Conservation (phyloP, 2,113 vertebrate genomes). For the Aegotheles bennettii region DNA sequence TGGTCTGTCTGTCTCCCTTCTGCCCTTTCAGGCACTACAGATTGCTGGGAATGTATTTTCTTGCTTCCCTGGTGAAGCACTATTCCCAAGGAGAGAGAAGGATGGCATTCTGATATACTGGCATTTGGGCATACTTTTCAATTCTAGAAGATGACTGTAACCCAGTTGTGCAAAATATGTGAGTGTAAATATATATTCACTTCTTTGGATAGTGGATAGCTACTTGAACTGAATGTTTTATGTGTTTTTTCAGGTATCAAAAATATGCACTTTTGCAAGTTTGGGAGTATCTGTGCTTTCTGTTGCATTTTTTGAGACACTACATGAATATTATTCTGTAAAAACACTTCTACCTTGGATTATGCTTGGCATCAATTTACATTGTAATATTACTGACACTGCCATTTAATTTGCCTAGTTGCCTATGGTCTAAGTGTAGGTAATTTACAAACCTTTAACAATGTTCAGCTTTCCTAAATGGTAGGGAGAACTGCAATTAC, state of each 20-base stretch:
- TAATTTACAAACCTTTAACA: conserved; percentile 80
- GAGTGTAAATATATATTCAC: background rate
- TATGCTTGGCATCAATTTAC: conserved; percentile 64
- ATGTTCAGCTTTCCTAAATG: conserved; percentile 77
- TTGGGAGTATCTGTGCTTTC: background rate
- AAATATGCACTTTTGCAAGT: background rate
- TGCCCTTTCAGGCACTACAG: background rate
- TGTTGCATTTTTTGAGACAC: background rate
- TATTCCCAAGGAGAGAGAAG: background rate
- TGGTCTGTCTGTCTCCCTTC: background rate
- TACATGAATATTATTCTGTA: conserved; percentile 46
- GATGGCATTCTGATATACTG: background rate
- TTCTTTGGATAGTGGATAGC: background rate
- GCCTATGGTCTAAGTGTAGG: conserved; percentile 79
- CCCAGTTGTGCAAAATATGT: background rate
- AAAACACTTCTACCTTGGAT: conserved; percentile 63
- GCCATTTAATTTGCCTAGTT: conserved; percentile 74
- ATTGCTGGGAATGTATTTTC: background rate
- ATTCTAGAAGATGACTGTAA: background rate
- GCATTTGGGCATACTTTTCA: background rate
- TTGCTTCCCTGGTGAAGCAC: background rate
- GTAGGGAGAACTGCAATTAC: conserved; percentile 79
- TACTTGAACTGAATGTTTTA: background rate
- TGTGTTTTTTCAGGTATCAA: background rate
- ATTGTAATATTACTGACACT: conserved; percentile 72